Conservation (phyloP, 2,113 vertebrate species). For the Ifrita kowaldi region DNA sequence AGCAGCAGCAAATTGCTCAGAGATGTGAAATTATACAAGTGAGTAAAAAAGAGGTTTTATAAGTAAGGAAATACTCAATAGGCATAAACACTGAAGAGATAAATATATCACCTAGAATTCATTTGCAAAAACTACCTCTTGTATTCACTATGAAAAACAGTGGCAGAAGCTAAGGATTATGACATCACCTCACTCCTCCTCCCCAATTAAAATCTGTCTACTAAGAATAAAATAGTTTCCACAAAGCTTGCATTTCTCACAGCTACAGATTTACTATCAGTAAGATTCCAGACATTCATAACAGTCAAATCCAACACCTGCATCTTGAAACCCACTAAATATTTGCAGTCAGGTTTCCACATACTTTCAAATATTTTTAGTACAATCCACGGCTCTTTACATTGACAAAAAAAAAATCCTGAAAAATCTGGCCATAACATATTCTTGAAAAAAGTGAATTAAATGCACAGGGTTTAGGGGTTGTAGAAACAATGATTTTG, state of each 20-base stretch:
- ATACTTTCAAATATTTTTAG: background rate
- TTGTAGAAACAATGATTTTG: background rate
- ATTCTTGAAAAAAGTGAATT: background rate
- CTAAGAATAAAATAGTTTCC: background rate
- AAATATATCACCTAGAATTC: background rate
- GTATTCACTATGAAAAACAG: background rate
- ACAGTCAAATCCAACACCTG: background rate
- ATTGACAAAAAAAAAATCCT: background rate
- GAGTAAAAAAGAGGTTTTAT: background rate
- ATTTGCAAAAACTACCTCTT: background rate
- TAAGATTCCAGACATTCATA: background rate
- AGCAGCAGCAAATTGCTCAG: background rate
- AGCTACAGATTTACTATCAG: background rate
- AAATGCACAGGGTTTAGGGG: background rate
- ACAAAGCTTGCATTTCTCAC: background rate
- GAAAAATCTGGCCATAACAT: background rate
- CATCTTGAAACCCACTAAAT: background rate
- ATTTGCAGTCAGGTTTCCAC: background rate
- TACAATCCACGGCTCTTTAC: background rate
- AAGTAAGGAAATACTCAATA: background rate
- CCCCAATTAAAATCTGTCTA: background rate
- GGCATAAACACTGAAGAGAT: background rate
- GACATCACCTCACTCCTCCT: background rate
- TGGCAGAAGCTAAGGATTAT: background rate
- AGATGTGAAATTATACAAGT: background rate